Evolutionary conservation across 2,888 invertebrate species (phyloP).

Genomic region (Ormyrus nitidulus): DNA sequence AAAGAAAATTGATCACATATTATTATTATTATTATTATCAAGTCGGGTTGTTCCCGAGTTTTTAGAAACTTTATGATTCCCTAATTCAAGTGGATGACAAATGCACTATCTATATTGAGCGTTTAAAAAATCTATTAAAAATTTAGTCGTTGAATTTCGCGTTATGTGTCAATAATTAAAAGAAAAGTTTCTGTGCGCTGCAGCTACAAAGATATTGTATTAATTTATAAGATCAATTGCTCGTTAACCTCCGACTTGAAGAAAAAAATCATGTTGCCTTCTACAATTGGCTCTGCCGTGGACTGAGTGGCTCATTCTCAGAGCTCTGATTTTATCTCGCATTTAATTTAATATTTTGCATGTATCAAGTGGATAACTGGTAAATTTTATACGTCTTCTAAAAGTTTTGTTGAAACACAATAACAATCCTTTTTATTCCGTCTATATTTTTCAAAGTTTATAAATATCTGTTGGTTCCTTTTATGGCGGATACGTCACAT

Average conservation of each 20-base stretch:
- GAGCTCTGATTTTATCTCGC: slow-evolving; percentile 32
- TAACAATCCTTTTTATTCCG: slow-evolving; percentile 23
- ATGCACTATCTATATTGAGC: slow-evolving; percentile 2
- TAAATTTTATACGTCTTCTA: slow-evolving; percentile 42
- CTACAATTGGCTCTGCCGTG: slow-evolving; percentile 16
- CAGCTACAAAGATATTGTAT: slow-evolving; percentile 8
- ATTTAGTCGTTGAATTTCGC: background rate
- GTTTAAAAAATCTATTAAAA: background rate
- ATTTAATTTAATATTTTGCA: slow-evolving; percentile 38
- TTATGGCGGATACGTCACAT: slow-evolving; percentile 17
- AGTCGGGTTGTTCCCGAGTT: slow-evolving; percentile 32
- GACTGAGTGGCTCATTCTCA: slow-evolving; percentile 10
- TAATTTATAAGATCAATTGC: slow-evolving; percentile 18
- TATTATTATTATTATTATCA: background rate
- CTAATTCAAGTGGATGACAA: slow-evolving; percentile 13
- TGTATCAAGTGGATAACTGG: slow-evolving; percentile 18
- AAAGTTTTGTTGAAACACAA: background rate
- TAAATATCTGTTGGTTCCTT: slow-evolving; percentile 17
- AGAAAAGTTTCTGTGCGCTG: slow-evolving; percentile 19
- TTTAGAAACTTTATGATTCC: slow-evolving; percentile 32
- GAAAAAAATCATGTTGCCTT: slow-evolving; percentile 23
- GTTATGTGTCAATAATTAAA: slow-evolving; percentile 13
- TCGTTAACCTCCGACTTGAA: slow-evolving; percentile 22
- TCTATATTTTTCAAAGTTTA: slow-evolving; percentile 1
- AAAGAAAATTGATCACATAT: slow-evolving; percentile 37